These are phyloP conservation scores for Dynastes grantii DNA, from an alignment of 2,888 invertebrate genomes.

Conservation along the genomic window DNA sequence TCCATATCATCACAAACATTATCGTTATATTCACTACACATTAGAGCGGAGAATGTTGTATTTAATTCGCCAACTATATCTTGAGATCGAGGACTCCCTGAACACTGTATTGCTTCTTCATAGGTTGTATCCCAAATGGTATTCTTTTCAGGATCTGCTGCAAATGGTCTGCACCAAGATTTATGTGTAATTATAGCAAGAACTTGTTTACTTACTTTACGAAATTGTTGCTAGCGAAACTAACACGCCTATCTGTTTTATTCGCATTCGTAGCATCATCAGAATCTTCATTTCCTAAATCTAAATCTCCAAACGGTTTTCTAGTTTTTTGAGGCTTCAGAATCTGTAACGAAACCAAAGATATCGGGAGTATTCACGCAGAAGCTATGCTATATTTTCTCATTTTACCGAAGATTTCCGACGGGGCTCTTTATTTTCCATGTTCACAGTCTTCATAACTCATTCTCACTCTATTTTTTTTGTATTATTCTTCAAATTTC, in stretches of 20 bases:
- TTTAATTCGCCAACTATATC: conserved; percentile 13
- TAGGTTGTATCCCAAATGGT: conserved; percentile 65
- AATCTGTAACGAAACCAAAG: conserved; percentile 54
- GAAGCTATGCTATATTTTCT: not conserved
- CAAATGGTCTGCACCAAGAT: conserved; percentile 61
- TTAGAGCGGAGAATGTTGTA: not conserved
- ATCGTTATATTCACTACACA: not conserved
- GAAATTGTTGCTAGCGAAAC: conserved; percentile 64
- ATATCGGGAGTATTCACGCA: not conserved
- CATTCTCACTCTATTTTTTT: not conserved
- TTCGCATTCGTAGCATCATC: conserved; percentile 52
- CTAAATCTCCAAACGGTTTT: conserved; percentile 59
- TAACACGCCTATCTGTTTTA: conserved; percentile 60
- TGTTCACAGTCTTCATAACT: not conserved
- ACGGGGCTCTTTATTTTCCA: not conserved
- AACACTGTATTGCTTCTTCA: conserved; percentile 59
- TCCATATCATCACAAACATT: conserved; percentile 21
- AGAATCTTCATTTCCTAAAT: conserved; percentile 55
- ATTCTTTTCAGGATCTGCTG: conserved; percentile 62
- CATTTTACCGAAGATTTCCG: conserved; percentile 52
- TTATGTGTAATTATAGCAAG: not conserved
- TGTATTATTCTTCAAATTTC: no score
- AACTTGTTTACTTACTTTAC: conserved; percentile 59
- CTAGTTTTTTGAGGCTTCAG: conserved; percentile 59
- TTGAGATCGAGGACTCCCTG: conserved; percentile 49